Evolutionary conservation across 2,888 invertebrate genomes (phyloP), one percentile per base, ranked within the genome.

Genomic region (Ectemnius continuus): DNA sequence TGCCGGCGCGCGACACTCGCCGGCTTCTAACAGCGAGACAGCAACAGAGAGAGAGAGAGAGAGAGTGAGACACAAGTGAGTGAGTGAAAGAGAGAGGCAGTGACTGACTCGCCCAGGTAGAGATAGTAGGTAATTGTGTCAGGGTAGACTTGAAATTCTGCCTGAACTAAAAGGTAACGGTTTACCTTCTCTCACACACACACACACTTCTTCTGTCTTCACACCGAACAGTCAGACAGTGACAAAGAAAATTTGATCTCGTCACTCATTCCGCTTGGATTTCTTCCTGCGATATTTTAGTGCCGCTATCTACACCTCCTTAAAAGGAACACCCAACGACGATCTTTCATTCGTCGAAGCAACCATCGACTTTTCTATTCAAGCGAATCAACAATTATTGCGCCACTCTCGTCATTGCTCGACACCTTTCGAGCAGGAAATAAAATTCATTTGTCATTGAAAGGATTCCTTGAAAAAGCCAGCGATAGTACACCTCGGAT

Each of bases 121-220:
- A 28, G 20, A 45, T 69, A 73, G 18, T 20, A 52, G 11, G 26
- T 61, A 74, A 70, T 67, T 63, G 67, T 63, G 63, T 74, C 67
- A 20, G 59, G 67, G 46, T 52, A 57, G 64, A 66, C 46, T 63
- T 46, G 60, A 72, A 64, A 46, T 72, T 66, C 47, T 65, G 23
- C 46, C 3, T 8, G 5, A 23, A 14, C 36, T 62, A 62, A 62
- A 62, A 48, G 48, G 48, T 20, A 62, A 62, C 62, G 48, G 48
- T 61, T 68, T 59, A 16, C 8, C 45, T 45, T 57, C 18, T 28
- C 65, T 70, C 48, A n/a, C 5, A n/a, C 48, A 4, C 48, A 8
- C 16, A n/a, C 6, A 5, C 0, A 14, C 2, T 47, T 47, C 47
- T 47, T n/a, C 4, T 52, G 20, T 63, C 52, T 5, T 23, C n/a